Base-by-base conservation (phyloP, 2,888 invertebrate genomes). In the Ophion obscuratus region DNA sequence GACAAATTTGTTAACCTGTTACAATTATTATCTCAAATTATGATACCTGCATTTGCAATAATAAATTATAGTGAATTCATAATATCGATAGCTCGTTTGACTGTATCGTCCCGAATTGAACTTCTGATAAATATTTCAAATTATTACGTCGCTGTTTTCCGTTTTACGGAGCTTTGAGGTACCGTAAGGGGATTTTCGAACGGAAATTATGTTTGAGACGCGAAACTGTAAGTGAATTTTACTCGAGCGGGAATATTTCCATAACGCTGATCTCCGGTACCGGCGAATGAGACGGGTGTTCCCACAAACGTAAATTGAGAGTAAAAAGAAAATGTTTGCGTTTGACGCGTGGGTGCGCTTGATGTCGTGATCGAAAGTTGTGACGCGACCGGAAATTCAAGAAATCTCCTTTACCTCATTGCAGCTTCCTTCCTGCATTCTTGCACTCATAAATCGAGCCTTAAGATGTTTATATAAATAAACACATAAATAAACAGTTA, bases 331-430 rank as follows among this genome's bases (percentile, higher is more conserved):
- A 70, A 59, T 44, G 67, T 59, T 44, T 11, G 67, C 44, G 61
- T 59, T 61, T 76, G 73, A 57, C 57, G 76, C 66, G 71, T 75
- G 66, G 31, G 71, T 71, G 82, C 74, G 70, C 79, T 66, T 61
- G 85, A 47, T 71, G 67, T 82, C 71, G 61, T 85, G 59, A 64
- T 59, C 36, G 75, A 20, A 84, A 47, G 44, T 70, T 64, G 31
- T 59, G 47, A 83, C 83, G 66, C 67, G 68, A 77, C 81, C 83
- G 86, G 78, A 81, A 84, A 86, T 86, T 84, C 81, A 57, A 64
- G 44, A 75, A 79, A 81, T 75, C 74, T 79, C 70, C 68, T 83
- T 83, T 81, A 20, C 71, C 47, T 66, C 24, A 70, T 71, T 74
- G 27, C 40, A 47, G 44, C 59, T 36, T 79, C n/a, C 59, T 79